A percentile compares a stretch with the other conserved stretches of the same genome.
Conservation (phyloP, 2,888 invertebrate species). For the Microctonus hyperodae region DNA sequence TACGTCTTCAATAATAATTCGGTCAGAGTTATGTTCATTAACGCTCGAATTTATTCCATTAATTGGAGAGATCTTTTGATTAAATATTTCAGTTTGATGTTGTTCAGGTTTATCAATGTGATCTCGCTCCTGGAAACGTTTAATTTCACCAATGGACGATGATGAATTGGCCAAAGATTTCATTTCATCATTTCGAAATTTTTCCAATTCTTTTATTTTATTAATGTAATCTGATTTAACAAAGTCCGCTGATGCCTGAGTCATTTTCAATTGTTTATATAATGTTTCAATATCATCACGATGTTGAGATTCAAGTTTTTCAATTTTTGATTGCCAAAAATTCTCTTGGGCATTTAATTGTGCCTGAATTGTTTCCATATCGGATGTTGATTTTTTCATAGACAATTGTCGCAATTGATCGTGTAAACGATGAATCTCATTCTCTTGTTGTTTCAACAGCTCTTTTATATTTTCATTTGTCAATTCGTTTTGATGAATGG, state of each 20-base stretch:
- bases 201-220: conserved; percentile 53
- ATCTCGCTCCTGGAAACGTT: neutral
- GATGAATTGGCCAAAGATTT: conserved; percentile 48
- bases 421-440: conserved; percentile 65
- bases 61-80: neutral
- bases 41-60: neutral
- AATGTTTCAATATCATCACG: conserved; percentile 54
- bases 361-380: conserved; percentile 50
- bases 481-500: conserved; percentile 51
- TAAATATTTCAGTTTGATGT: neutral
- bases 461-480: conserved; percentile 63
- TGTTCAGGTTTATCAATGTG: conserved; percentile 37
- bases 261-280: conserved; percentile 50
- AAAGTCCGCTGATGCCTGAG: conserved; percentile 47
- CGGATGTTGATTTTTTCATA: conserved; percentile 46
- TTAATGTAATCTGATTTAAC: conserved; percentile 53
- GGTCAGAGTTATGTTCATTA: neutral
- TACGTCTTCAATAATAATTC: neutral
- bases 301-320: conserved; percentile 54
- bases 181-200: conserved; percentile 15
- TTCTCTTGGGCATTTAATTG: conserved; percentile 55
- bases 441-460: conserved; percentile 66
- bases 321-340: conserved; percentile 57
- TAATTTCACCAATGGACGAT: conserved; percentile 47
- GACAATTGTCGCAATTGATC: conserved; percentile 62